These are phyloP conservation scores for Helostoma temminkii DNA, from an alignment of 2,797 vertebrate species.

Conservation along the genomic window DNA sequence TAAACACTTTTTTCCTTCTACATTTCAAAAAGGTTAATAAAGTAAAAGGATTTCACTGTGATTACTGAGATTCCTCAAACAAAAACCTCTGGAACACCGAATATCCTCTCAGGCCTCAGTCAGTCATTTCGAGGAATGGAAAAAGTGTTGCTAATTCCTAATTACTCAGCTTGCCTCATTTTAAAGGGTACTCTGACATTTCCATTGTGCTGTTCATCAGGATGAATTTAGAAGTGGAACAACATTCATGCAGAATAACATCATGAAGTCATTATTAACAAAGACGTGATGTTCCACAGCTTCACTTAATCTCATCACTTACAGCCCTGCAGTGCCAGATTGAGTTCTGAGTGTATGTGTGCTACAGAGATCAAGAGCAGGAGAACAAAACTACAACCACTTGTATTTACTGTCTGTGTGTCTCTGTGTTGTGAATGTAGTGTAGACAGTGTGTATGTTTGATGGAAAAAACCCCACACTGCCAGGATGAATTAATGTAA, in stretches of 20 bases:
- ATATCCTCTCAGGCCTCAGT: constrained; percentile 30
- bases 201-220: constrained; percentile 54
- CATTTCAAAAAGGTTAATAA: constrained; percentile 11
- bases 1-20: background rate
- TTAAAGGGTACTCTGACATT: constrained; percentile 40
- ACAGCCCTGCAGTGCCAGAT: constrained; percentile 21
- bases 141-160: constrained; percentile 59
- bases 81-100: constrained; percentile 36
- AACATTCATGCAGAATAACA: constrained; percentile 43
- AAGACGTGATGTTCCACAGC: constrained; percentile 45
- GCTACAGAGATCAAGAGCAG: constrained; percentile 7
- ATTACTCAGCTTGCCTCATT: constrained; percentile 42
- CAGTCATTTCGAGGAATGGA: constrained; percentile 30
- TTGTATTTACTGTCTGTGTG: constrained; percentile 22
- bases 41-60: background rate
- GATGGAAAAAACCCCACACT: constrained; percentile 65
- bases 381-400: constrained; percentile 9
- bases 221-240: constrained; percentile 60
- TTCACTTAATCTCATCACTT: constrained; percentile 56
- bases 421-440: constrained; percentile 15
- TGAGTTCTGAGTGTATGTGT: constrained; percentile 14
- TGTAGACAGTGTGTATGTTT: constrained; percentile 27
- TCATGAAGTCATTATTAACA: constrained; percentile 53
- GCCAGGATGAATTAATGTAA: constrained; percentile 72
- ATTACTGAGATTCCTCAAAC: constrained; percentile 35